Base-by-base conservation (phyloP, 64 coral and sea anemone species). In the Montipora sp. region DNA sequence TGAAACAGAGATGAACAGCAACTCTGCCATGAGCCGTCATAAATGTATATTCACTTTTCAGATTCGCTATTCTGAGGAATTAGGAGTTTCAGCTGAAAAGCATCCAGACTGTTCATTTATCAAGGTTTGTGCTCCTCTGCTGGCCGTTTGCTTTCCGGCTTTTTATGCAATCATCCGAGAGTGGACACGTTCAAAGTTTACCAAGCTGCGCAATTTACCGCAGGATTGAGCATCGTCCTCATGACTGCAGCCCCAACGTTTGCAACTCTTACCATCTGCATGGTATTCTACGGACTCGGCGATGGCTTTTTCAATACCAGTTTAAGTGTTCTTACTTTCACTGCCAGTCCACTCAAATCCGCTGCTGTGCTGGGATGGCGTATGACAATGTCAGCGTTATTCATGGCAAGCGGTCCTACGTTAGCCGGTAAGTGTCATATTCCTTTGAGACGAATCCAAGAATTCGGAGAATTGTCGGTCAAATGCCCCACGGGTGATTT, bases 51-150 rank as follows among this genome's bases (percentile, higher is more conserved):
- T 57, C 7, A 11, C 0, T 80, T 51, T 80, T 63, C 13, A 94
- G 92, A 79, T 79, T 48, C 92, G 87, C 15, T 89, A 89, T 78
- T 89, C 86, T 18, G 86, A 94, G 48, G 92, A 89, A 36, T 49
- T 94, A 12, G 87, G 77, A 3, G 83, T 94, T 46, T 57, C 73
- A 48, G 75, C 87, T 46, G 87, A 94, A 12, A 88, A 68, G 83
- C 77, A n/a, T 73, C 92, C 2, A 47, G 65, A 50, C 53, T 89
- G 3, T 83, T 89, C 21, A 89, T 94, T 23, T 89, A 75, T 53
- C 65, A 51, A 48, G 92, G 92, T 16, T 48, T 83, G 6, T 67
- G 86, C 47, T 81, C 92, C 15, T 20, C 80, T 7, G 19, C 81
- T 24, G 85, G 77, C 50, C 86, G 92, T 7, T 44, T 88, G 44